Evolutionary conservation across 92 coral and sea anemone genomes (phyloP).

Genomic region (Bergia sp.): DNA sequence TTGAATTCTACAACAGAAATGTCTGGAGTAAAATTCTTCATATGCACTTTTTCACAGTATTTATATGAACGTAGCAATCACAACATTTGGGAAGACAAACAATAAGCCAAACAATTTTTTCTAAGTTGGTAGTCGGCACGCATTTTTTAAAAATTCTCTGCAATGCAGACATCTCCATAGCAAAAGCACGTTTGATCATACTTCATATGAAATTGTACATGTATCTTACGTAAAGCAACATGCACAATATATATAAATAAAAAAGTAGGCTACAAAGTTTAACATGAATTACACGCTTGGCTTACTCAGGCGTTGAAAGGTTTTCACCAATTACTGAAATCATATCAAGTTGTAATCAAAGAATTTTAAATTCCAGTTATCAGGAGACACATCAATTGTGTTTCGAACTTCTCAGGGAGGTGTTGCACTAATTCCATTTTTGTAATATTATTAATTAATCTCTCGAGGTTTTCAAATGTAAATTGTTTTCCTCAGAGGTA

Average conservation of each 20-base stretch:
- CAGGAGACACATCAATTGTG: not conserved
- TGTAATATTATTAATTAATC: not conserved
- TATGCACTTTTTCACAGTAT: not conserved
- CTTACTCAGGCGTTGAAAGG: not conserved
- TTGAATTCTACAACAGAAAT: not conserved
- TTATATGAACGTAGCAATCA: not conserved
- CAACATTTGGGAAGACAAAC: not conserved
- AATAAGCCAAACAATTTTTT: not conserved
- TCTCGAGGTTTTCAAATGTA: not conserved
- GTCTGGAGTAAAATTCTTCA: not conserved
- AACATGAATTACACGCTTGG: not conserved
- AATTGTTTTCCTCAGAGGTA: not conserved
- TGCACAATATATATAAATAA: too few species aligned
- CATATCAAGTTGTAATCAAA: not conserved
- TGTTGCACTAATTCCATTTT: too few species aligned
- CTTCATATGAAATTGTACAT: not conserved
- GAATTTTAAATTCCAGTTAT: not conserved
- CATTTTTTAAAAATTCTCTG: not conserved
- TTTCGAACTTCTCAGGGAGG: not conserved
- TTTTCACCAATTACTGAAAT: not conserved
- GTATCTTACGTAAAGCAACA: not conserved
- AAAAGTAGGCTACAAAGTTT: not conserved
- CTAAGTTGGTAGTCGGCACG: not conserved
- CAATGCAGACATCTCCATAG: not conserved
- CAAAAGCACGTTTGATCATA: not conserved